Evolutionary conservation across 2,113 vertebrate genomes (phyloP).

Genomic region (Pomatorhinus ruficollis): DNA sequence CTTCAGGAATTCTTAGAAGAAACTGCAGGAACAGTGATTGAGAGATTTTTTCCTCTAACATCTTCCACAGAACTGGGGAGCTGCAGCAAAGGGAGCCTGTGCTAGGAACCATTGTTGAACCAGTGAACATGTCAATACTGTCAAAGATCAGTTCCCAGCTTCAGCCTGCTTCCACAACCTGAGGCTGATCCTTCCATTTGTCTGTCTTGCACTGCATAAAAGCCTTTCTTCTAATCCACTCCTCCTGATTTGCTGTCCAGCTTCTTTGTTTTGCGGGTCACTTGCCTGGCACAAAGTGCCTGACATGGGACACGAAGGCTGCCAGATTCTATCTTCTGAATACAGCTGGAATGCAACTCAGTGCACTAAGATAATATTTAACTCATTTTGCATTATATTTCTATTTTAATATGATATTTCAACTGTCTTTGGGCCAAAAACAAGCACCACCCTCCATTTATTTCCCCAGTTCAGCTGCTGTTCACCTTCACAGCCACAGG

Average conservation of each 20-base stretch:
- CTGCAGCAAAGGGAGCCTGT: not conserved
- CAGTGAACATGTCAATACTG: not conserved
- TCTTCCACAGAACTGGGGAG: not conserved
- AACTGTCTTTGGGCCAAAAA: not conserved
- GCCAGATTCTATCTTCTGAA: not conserved
- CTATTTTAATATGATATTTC: not conserved
- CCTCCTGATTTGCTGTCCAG: not conserved
- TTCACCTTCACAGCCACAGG: not conserved
- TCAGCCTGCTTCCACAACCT: not conserved
- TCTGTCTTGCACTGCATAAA: not conserved
- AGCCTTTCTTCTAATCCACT: not conserved
- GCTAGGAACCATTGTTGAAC: not conserved
- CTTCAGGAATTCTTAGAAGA: not conserved
- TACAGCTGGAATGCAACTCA: not conserved
- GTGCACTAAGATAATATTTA: not conserved
- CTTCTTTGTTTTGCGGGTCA: not conserved
- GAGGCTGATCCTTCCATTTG: not conserved
- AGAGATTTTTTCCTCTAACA: not conserved
- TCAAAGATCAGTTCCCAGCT: not conserved
- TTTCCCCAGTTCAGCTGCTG: not conserved
- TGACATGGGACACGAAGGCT: not conserved
- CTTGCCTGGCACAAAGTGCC: not conserved
- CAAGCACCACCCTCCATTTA: not conserved
- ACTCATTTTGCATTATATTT: not conserved
- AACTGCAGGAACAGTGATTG: not conserved